A percentile compares a stretch with the other conserved stretches of the same genome.
These are phyloP conservation scores for Hyphantria cunea DNA, from an alignment of 1,140 invertebrate species.

Conservation along the genomic window DNA sequence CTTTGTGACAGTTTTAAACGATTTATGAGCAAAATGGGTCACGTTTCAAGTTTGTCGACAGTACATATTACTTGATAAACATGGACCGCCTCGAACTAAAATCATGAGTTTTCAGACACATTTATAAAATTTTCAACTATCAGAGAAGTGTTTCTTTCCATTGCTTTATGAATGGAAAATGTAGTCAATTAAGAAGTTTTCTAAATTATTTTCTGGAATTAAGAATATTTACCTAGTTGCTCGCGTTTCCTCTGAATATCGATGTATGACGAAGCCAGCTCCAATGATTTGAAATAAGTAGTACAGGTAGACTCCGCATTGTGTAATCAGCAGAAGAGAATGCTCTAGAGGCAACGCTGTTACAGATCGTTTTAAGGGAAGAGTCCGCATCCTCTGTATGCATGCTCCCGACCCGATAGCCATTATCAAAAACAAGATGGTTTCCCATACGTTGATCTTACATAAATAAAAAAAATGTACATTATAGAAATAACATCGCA, in stretches of 20 bases:
- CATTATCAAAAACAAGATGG: slow-evolving; percentile 83
- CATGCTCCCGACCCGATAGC: slow-evolving; percentile 81
- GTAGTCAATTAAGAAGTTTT: too few relatives aligned
- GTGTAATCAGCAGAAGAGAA: slow-evolving; percentile 85
- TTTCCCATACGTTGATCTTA: slow-evolving; percentile 83
- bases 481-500: too few relatives aligned
- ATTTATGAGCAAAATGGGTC: too few relatives aligned
- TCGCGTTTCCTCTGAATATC: slow-evolving; percentile 55
- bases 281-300: slow-evolving; percentile 86
- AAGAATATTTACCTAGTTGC: slow-evolving; percentile 55
- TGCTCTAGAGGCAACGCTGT: slow-evolving; percentile 84
- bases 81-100: too few relatives aligned
- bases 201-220: neutral
- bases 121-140: too few relatives aligned
- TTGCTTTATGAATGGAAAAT: too few relatives aligned
- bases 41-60: too few relatives aligned
- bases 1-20: too few relatives aligned
- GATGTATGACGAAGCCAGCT: slow-evolving; percentile 68
- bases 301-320: slow-evolving; percentile 87
- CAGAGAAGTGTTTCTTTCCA: too few relatives aligned
- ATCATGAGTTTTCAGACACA: too few relatives aligned
- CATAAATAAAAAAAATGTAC: slow-evolving; percentile 22
- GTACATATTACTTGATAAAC: too few relatives aligned
- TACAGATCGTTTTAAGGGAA: slow-evolving; percentile 55
- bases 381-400: slow-evolving; percentile 75